Evolutionary conservation across 2,888 invertebrate genomes (phyloP).

Genomic region (Crematogaster levior): DNA sequence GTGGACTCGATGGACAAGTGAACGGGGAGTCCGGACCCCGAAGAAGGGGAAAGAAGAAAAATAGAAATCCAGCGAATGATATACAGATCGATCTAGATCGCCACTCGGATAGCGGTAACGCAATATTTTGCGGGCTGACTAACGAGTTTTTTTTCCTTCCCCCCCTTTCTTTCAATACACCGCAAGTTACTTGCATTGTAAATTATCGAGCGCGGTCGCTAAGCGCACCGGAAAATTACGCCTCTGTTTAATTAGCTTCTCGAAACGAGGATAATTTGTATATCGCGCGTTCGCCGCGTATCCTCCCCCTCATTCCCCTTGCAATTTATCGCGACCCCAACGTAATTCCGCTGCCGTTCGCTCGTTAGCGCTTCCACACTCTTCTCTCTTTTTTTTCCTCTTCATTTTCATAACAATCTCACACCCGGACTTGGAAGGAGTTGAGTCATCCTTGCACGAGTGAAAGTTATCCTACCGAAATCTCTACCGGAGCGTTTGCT

Average conservation of each 20-base stretch:
- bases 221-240: background rate
- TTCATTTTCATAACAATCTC: conserved; percentile 28
- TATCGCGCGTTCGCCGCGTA: background rate
- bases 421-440: conserved; percentile 15
- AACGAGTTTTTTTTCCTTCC: background rate
- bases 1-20: no score
- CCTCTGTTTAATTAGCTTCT: background rate
- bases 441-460: conserved; percentile 33
- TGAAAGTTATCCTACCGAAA: conserved; percentile 45
- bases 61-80: conserved; percentile 4
- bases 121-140: conserved; percentile 39
- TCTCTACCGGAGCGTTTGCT: background rate
- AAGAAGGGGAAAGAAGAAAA: background rate
- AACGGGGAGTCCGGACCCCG: no score
- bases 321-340: background rate
- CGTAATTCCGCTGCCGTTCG: background rate
- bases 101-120: conserved; percentile 37
- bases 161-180: background rate
- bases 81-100: conserved; percentile 15
- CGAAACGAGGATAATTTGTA: background rate
- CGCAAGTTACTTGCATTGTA: conserved; percentile 6
- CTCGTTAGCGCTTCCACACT: background rate
- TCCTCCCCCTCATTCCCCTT: background rate
- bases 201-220: background rate
- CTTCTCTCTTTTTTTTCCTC: background rate